Percentiles rank a stretch among this genome's conserved stretches.
Conservation (phyloP, 2,113 vertebrate species). For the Acrocephalus arundinaceus region DNA sequence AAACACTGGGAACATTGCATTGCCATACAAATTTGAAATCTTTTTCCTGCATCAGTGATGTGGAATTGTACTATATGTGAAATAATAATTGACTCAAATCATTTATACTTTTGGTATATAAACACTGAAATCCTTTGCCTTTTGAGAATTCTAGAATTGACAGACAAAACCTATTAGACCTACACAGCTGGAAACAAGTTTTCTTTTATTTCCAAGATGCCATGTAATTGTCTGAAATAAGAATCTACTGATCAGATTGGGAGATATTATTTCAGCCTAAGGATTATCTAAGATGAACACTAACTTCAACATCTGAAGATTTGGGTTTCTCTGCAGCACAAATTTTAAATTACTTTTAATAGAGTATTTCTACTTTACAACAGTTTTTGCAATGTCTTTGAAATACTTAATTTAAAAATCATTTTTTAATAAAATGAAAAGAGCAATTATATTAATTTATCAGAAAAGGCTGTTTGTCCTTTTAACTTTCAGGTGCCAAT, state of each 20-base stretch:
- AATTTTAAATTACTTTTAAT: not conserved
- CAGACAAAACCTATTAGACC: not conserved
- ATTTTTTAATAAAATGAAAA: slow-evolving; percentile 35
- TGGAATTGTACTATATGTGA: not conserved
- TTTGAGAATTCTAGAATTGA: not conserved
- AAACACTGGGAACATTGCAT: not conserved
- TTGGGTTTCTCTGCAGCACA: not conserved
- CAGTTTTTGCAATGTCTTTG: not conserved
- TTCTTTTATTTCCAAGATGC: not conserved
- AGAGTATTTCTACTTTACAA: slow-evolving; percentile 11
- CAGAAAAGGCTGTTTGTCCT: not conserved
- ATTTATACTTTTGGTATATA: not conserved
- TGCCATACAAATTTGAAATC: not conserved
- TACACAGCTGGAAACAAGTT: not conserved
- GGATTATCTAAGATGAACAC: not conserved
- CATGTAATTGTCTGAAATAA: not conserved
- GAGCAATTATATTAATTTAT: not conserved
- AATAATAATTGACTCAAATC: not conserved
- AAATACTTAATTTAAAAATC: slow-evolving; percentile 12
- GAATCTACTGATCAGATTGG: not conserved
- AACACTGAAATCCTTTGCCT: not conserved
- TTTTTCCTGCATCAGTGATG: not conserved
- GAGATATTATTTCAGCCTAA: slow-evolving; percentile 18
- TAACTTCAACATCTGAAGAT: slow-evolving; percentile 18
- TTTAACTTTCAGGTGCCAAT: slow-evolving; percentile 9